These are phyloP conservation scores for Brachypteracias leptosomus DNA, from an alignment of 2,113 vertebrate species.

Conservation along the genomic window DNA sequence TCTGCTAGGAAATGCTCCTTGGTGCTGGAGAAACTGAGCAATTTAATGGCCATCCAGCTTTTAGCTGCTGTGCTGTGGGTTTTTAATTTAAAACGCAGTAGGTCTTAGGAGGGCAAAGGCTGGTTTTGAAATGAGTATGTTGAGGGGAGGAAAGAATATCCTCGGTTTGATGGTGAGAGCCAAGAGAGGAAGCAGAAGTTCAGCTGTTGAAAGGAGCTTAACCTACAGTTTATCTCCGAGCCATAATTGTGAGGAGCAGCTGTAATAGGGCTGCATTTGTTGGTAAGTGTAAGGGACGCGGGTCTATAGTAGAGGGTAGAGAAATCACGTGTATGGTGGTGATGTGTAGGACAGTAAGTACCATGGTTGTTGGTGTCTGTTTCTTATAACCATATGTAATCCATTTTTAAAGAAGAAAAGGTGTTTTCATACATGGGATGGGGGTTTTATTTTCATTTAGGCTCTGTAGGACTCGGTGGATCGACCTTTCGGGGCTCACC, in stretches of 20 bases:
- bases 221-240: neutral
- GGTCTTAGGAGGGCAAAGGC: neutral
- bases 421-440: neutral
- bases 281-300: neutral
- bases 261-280: neutral
- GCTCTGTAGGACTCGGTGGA: neutral
- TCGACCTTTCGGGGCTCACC: neutral
- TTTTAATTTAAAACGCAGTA: neutral
- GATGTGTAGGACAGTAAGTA: neutral
- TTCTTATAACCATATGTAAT: neutral
- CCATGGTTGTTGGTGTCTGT: neutral
- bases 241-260: neutral
- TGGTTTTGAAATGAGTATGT: neutral
- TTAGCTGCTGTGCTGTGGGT: neutral
- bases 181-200: neutral
- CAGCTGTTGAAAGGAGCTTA: neutral
- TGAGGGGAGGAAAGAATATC: neutral
- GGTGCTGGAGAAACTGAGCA: neutral
- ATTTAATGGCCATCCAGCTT: accelerated
- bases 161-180: neutral
- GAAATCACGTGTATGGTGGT: neutral
- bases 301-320: neutral
- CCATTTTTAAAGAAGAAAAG: neutral
- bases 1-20: neutral
- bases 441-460: neutral